These are phyloP conservation scores for Dinoponera quadriceps DNA, from an alignment of 1,140 invertebrate genomes.

Conservation along the genomic window DNA sequence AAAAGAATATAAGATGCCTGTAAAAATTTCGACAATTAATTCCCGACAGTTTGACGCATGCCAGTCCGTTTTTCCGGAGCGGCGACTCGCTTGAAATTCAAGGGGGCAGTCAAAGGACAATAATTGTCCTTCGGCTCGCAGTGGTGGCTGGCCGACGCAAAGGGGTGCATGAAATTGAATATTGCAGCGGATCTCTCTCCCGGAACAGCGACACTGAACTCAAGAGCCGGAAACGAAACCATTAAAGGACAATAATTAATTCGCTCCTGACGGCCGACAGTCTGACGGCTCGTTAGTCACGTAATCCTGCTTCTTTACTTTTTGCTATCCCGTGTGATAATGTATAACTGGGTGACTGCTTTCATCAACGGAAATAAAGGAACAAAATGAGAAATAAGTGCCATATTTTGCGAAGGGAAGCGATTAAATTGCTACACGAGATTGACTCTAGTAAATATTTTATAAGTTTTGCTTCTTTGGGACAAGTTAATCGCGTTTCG, in stretches of 20 bases:
- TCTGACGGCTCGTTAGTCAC: constrained; percentile 33
- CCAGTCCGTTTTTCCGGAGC: constrained; percentile 30
- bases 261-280: constrained; percentile 18
- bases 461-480: not conserved
- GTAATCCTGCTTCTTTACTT: constrained; percentile 30
- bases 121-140: constrained; percentile 40
- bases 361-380: constrained; percentile 5
- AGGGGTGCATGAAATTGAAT: constrained; percentile 54
- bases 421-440: constrained; percentile 7
- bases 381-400: constrained; percentile 26
- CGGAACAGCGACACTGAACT: constrained; percentile 41
- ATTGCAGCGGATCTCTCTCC: constrained; percentile 28
- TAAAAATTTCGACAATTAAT: constrained; percentile 55
- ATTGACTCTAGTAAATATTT: constrained; percentile 31
- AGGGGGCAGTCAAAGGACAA: constrained; percentile 51
- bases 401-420: constrained; percentile 12
- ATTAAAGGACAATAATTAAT: constrained; percentile 65
- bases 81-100: constrained; percentile 23
- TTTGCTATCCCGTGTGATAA: constrained; percentile 29
- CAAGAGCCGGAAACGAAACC: constrained; percentile 48
- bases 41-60: constrained; percentile 15
- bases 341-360: constrained; percentile 30
- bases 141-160: constrained; percentile 10
- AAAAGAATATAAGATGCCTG: constrained; percentile 15
- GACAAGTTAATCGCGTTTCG: not conserved